Percentiles rank a stretch among this genome's conserved stretches.
Evolutionary conservation across 2,888 invertebrate genomes (phyloP).

Genomic region (Nymphalis c-album): DNA sequence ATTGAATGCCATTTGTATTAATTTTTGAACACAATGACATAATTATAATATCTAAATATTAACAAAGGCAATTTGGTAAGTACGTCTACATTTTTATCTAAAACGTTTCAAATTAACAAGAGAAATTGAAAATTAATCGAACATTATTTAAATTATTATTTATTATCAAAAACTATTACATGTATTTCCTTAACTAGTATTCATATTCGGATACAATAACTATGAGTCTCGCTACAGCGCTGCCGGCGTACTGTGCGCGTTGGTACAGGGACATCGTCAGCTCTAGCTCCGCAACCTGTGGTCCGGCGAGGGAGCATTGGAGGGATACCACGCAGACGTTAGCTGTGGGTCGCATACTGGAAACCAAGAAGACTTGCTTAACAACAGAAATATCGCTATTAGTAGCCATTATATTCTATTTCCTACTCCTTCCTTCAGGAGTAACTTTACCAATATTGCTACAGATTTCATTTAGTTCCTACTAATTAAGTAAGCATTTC

Average conservation of each 20-base stretch:
- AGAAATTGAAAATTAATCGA: neutral
- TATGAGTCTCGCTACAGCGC: conserved; percentile 90
- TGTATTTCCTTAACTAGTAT: conserved; percentile 57
- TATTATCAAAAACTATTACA: neutral
- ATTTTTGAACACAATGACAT: too few species aligned
- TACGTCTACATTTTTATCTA: too few species aligned
- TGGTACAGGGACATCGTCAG: conserved; percentile 92
- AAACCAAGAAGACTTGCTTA: conserved; percentile 32
- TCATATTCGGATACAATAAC: conserved; percentile 92
- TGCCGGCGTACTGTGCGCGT: conserved; percentile 87
- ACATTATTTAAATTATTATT: neutral
- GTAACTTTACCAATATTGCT: too few species aligned
- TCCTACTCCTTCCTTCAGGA: too few species aligned
- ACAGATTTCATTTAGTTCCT: too few species aligned
- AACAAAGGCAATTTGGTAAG: too few species aligned
- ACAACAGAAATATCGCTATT: too few species aligned
- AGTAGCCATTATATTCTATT: too few species aligned
- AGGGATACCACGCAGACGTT: conserved; percentile 89
- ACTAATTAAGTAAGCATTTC: too few species aligned
- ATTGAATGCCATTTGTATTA: too few species aligned
- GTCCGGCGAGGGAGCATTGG: conserved; percentile 88
- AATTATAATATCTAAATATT: too few species aligned
- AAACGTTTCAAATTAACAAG: neutral
- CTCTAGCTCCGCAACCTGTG: conserved; percentile 94
- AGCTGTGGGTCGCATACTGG: conserved; percentile 79